These are phyloP conservation scores for Mesorhabditis spiculigera DNA, from an alignment of 2,888 invertebrate genomes.

Conservation along the genomic window DNA sequence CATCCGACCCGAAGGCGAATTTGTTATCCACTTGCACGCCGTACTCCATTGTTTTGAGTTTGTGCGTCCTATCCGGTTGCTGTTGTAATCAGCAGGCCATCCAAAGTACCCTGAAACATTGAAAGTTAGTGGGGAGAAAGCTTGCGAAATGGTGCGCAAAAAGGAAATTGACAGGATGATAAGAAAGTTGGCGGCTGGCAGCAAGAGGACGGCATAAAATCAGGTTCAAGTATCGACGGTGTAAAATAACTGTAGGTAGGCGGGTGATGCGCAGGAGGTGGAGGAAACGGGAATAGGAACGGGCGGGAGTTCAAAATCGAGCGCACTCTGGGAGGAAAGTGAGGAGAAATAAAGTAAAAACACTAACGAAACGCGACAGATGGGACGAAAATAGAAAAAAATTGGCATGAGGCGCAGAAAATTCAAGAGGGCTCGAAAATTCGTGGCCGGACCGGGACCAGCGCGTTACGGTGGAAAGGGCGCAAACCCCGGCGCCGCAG, in stretches of 20 bases:
- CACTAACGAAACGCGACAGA: too few relatives aligned
- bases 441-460: too few relatives aligned
- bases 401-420: too few relatives aligned
- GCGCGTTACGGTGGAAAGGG: too few relatives aligned
- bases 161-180: too few relatives aligned
- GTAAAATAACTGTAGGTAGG: neutral
- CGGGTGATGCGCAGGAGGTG: neutral
- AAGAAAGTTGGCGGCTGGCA: too few relatives aligned
- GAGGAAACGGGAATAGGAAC: neutral
- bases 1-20: slow-evolving; percentile 44
- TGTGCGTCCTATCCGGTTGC: neutral
- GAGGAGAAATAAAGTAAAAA: too few relatives aligned
- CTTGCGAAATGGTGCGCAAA: neutral
- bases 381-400: too few relatives aligned
- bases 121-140: neutral
- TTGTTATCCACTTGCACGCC: slow-evolving; percentile 49
- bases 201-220: neutral
- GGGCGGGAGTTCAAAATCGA: slow-evolving; percentile 2
- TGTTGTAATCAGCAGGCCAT: slow-evolving; percentile 1
- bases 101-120: neutral
- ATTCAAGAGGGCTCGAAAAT: too few relatives aligned
- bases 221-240: slow-evolving; percentile 4
- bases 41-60: slow-evolving; percentile 40
- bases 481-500: too few relatives aligned
- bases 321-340: neutral